phyloP scores from a whole-genome alignment of 2,797 vertebrate genomes.

The Ispidina picta region DNA sequence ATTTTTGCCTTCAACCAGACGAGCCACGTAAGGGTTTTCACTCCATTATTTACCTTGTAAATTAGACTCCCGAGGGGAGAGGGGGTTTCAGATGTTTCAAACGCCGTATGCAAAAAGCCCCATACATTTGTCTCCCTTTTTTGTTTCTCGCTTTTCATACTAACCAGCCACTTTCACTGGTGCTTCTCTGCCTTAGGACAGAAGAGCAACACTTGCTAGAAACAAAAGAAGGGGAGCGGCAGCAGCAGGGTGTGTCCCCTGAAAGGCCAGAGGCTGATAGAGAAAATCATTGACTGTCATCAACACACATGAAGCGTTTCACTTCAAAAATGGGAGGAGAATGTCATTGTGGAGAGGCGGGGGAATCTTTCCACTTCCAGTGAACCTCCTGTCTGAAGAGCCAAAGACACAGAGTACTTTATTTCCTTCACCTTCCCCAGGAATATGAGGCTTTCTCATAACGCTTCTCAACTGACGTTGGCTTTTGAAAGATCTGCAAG shows the following conservation, averaged over 20 bases:
- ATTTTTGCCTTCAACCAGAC: slow-evolving; percentile 30
- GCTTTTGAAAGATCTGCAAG: neutral
- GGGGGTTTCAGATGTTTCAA: slow-evolving; percentile 23
- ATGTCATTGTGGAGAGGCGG: fast-evolving
- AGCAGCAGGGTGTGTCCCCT: slow-evolving; percentile 11
- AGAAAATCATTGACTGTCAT: neutral
- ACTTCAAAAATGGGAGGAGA: neutral
- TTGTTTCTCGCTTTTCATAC: slow-evolving; percentile 19
- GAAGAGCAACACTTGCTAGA: neutral
- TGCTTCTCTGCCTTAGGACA: slow-evolving; percentile 19
- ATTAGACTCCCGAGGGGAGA: slow-evolving; percentile 22
- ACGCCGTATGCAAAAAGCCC: slow-evolving; percentile 28
- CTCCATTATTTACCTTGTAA: slow-evolving; percentile 64
- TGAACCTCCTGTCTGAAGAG: neutral
- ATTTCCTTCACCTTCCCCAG: neutral
- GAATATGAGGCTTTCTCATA: neutral
- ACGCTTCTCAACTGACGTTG: fast-evolving
- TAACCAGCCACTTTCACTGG: slow-evolving; percentile 6
- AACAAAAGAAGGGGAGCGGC: slow-evolving; percentile 17
- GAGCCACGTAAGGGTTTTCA: neutral
- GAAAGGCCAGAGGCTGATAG: neutral
- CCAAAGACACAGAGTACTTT: neutral
- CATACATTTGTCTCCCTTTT: slow-evolving; percentile 16
- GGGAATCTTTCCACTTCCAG: neutral
- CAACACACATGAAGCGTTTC: neutral